Percentiles rank a stretch among this genome's conserved stretches.
These are phyloP conservation scores for Oryctolagus cuniculus DNA, from an alignment of 2,113 vertebrate species.

Conservation along the genomic window mOryCun1.1 NC_091438.1:19778001-19778500, in stretches of 20 bases:
- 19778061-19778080: background rate
- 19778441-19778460: background rate
- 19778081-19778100: too few relatives aligned
- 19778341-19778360: background rate
- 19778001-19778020: too few relatives aligned
- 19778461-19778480: background rate
- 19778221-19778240: background rate
- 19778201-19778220: background rate
- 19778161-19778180: background rate
- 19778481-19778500: background rate
- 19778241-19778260: background rate
- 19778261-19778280: background rate
- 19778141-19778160: background rate
- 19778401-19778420: background rate
- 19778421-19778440: background rate
- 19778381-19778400: background rate
- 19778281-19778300: rapidly evolving
- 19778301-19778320: too few relatives aligned
- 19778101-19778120: background rate
- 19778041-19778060: background rate
- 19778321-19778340: background rate
- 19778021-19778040: too few relatives aligned
- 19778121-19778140: too few relatives aligned
- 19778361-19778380: rapidly evolving
- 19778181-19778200: background rate